A percentile compares a stretch with the other conserved stretches of the same genome.
Conservation (phyloP, 2,797 vertebrate genomes). For the Melanotaenia pygmaea region DNA sequence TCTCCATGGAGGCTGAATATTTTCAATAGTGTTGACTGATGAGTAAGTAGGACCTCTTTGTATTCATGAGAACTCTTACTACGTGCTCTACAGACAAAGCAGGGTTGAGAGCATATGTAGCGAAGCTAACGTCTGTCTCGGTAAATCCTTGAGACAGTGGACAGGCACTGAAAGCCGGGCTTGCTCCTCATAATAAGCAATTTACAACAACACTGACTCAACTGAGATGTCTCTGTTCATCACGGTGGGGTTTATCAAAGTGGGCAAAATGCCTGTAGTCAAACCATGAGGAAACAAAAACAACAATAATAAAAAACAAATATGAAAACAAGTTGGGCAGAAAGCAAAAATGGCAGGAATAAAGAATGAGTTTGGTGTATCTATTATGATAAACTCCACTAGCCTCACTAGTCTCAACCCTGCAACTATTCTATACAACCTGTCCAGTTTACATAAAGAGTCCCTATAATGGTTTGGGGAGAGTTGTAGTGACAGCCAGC, state of each 20-base stretch:
- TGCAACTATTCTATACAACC: not conserved
- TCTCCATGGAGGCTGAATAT: slow-evolving; percentile 27
- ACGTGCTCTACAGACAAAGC: slow-evolving; percentile 16
- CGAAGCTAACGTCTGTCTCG: slow-evolving; percentile 26
- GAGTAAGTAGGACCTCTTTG: slow-evolving; percentile 21
- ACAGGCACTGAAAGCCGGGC: not conserved
- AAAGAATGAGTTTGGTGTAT: not conserved
- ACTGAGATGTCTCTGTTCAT: slow-evolving; percentile 10
- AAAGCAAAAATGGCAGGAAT: not conserved
- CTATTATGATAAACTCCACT: not conserved
- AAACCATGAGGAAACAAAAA: slow-evolving; percentile 6
- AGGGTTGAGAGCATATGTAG: slow-evolving; percentile 25
- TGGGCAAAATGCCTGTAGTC: not conserved
- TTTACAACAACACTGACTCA: slow-evolving; percentile 20
- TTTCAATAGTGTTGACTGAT: slow-evolving; percentile 28
- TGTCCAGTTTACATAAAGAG: not conserved
- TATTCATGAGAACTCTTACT: slow-evolving; percentile 43
- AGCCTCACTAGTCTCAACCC: not conserved
- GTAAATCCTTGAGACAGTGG: slow-evolving; percentile 6
- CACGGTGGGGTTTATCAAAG: not conserved
- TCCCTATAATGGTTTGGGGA: not conserved
- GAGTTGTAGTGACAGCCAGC: not conserved
- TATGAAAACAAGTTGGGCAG: not conserved
- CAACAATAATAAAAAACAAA: not conserved
- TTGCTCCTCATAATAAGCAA: slow-evolving; percentile 12